Evolutionary conservation across 2,797 vertebrate species (phyloP), one percentile per base, ranked within the genome.

Genomic region (Epinephelus malabaricus): DNA sequence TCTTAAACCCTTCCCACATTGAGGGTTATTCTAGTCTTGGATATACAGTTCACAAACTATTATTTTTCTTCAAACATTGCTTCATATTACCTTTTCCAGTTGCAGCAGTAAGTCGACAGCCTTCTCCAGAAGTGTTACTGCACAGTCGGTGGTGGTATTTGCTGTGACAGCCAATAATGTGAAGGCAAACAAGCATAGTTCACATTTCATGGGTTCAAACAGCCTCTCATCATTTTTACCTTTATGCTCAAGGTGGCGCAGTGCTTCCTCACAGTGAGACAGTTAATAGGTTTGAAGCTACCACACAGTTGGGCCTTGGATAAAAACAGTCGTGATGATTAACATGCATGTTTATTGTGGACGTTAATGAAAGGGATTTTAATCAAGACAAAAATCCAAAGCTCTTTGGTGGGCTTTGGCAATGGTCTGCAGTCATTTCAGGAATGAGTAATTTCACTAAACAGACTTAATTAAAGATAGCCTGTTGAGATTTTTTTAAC

Each of bases 131-230:
- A 54, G 27, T 55, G 45, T 56, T 21, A 9, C 21, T 50, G 21
- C n/a, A 15, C 47, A 78, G 27, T 40, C 38, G n/a, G 34, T 50
- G 50, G 9, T 23, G n/a, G 13, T 27, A 34, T 63, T 49, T 54
- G 56, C 19, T 43, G 53, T 27, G 34, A 21, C 34, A 43, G 45
- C 12, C 47, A 69, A 18, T 30, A n/a, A 50, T 30, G 46, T 60
- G 15, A 59, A 63, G 30, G 63, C 47, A 77, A 68, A 75, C 21
- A 78, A 73, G 12, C 55, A 27, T 18, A 6, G 3, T 38, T 79
- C 45, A 69, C n/a, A 21, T 76, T 47, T 64, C 6, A n/a, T 25
- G 51, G 15, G 38, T 43, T 61, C 21, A 59, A 18, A 60, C 27
- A 18, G 21, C 40, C 27, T 45, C 23, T 64, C 47, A 34, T 21